These are phyloP conservation scores for Pelobates fuscus DNA, from an alignment of 2,113 vertebrate species.

Conservation along the genomic window DNA sequence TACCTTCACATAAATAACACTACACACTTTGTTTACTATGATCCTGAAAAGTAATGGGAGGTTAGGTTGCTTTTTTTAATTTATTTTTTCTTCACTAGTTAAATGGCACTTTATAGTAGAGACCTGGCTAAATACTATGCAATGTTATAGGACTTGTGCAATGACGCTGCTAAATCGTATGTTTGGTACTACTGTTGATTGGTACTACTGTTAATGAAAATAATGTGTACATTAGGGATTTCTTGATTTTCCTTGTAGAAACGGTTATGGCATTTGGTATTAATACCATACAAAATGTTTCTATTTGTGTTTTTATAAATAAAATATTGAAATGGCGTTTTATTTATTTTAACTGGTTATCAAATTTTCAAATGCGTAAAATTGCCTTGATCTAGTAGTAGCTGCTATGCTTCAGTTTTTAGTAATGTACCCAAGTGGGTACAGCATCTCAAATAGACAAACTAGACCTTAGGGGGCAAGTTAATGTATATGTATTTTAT, in stretches of 20 bases:
- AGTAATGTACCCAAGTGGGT: too few relatives aligned
- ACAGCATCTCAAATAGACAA: too few relatives aligned
- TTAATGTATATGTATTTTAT: too few relatives aligned
- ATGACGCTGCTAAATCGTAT: constrained; percentile 64
- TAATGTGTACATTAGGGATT: constrained; percentile 27
- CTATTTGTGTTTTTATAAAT: constrained; percentile 14
- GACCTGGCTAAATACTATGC: constrained; percentile 64
- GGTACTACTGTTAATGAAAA: constrained; percentile 30
- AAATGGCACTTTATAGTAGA: constrained; percentile 83
- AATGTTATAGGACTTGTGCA: constrained; percentile 69
- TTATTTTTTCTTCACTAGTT: not conserved
- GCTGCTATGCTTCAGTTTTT: too few relatives aligned
- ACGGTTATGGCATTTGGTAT: constrained; percentile 8
- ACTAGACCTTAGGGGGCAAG: too few relatives aligned
- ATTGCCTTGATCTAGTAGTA: too few relatives aligned
- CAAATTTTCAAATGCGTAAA: too few relatives aligned
- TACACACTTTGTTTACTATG: not conserved
- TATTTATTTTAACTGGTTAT: too few relatives aligned
- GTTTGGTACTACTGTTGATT: constrained; percentile 29
- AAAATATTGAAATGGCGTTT: constrained; percentile 41
- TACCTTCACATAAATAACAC: too few relatives aligned
- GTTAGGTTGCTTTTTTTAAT: constrained; percentile 41
- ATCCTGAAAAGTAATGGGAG: constrained; percentile 44
- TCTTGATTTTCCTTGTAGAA: constrained; percentile 24
- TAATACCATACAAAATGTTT: constrained; percentile 25